Percentiles rank a stretch among this genome's conserved stretches.
These are phyloP conservation scores for Isichthys henryi DNA, from an alignment of 2,113 vertebrate species.

Conservation along the genomic window DNA sequence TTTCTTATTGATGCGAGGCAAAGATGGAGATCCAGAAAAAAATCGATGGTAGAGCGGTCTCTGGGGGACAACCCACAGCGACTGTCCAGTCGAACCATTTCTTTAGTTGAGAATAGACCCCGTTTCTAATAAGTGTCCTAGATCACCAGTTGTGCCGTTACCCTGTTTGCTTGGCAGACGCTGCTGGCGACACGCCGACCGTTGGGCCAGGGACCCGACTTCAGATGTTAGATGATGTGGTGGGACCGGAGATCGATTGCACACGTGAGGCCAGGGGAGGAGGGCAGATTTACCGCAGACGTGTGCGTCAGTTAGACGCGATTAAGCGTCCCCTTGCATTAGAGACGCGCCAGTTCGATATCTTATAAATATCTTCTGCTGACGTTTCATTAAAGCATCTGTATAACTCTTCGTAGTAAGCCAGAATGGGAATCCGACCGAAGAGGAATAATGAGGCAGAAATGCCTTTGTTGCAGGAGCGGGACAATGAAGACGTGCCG, in stretches of 20 bases:
- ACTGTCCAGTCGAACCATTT: not conserved
- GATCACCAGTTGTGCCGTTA: not conserved
- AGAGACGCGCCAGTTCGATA: conserved; percentile 26
- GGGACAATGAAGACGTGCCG: conserved; percentile 35
- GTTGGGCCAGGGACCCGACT: conserved; percentile 28
- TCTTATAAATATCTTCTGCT: conserved; percentile 43
- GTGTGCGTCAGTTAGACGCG: conserved; percentile 25
- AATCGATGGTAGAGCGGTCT: not conserved
- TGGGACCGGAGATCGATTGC: conserved; percentile 22
- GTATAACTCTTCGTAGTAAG: conserved; percentile 23
- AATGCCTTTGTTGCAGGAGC: conserved; percentile 5
- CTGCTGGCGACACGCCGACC: not conserved
- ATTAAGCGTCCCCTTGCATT: conserved; percentile 39
- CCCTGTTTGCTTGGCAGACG: not conserved
- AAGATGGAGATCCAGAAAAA: not conserved
- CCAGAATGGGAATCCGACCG: conserved; percentile 15
- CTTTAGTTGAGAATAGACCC: not conserved
- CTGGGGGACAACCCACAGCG: not conserved
- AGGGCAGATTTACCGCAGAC: conserved; percentile 31
- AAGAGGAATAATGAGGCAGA: conserved; percentile 27
- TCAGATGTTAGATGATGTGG: conserved; percentile 38
- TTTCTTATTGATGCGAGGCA: not conserved
- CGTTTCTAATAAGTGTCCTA: not conserved
- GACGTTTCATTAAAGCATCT: conserved; percentile 42
- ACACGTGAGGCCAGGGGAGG: not conserved